phyloP scores from a whole-genome alignment of 2,888 invertebrate genomes.

The Thyatira batis region DNA sequence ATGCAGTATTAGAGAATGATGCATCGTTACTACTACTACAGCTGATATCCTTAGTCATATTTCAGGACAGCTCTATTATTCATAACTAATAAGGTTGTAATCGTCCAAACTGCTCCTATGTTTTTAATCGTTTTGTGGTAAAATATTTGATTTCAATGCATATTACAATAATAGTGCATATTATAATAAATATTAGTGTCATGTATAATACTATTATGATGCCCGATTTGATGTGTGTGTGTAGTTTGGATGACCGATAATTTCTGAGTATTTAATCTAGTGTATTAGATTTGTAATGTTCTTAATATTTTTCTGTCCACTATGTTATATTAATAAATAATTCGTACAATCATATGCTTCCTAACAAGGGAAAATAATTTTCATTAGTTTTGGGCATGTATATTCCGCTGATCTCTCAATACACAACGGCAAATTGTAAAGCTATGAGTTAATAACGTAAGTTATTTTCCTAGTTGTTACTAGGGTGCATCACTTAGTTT shows the following conservation, averaged over 20 bases:
- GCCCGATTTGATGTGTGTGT: conserved; percentile 31
- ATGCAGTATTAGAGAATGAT: conserved; percentile 81
- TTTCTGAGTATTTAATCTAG: conserved; percentile 65
- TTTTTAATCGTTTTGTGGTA: conserved; percentile 23
- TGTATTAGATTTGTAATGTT: conserved; percentile 64
- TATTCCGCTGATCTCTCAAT: conserved; percentile 72
- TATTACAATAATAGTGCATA: not conserved
- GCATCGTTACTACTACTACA: conserved; percentile 82
- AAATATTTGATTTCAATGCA: not conserved
- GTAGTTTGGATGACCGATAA: conserved; percentile 76
- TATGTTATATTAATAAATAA: conserved; percentile 64
- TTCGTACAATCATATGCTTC: conserved; percentile 76
- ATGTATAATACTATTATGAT: conserved; percentile 13
- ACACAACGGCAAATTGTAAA: conserved; percentile 38
- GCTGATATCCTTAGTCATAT: conserved; percentile 79
- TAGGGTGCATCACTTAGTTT: conserved; percentile 79
- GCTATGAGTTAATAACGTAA: conserved; percentile 61
- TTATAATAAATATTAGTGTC: not conserved
- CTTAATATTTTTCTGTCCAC: conserved; percentile 58
- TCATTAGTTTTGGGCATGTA: conserved; percentile 81
- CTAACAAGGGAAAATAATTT: conserved; percentile 78
- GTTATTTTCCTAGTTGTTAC: conserved; percentile 66
- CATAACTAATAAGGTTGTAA: conserved; percentile 75
- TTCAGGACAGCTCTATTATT: conserved; percentile 82
- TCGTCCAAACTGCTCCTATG: conserved; percentile 71